Evolutionary conservation across 2,797 vertebrate species (phyloP).

Genomic region (Pachyuromys duprasi): DNA sequence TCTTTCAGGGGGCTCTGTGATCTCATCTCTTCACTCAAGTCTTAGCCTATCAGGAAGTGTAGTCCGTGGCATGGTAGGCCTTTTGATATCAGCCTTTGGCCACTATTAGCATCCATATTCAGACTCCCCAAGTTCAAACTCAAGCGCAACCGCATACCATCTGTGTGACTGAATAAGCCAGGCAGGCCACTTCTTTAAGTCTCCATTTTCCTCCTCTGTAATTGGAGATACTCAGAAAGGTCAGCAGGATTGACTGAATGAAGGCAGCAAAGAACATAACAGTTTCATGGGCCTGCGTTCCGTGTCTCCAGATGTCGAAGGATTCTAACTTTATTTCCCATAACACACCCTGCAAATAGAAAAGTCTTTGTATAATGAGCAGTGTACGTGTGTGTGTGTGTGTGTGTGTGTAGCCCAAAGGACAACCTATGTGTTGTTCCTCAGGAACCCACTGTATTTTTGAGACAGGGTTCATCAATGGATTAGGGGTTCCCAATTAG

Average conservation of each 20-base stretch:
- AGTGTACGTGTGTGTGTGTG: neutral
- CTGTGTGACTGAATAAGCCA: neutral
- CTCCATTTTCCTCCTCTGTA: constrained; percentile 6
- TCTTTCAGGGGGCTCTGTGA: neutral
- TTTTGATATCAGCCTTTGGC: neutral
- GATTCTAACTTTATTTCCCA: constrained; percentile 31
- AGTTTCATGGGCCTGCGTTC: neutral
- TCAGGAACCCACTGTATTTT: neutral
- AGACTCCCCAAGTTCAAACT: neutral
- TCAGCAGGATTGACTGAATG: neutral
- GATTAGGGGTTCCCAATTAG: neutral
- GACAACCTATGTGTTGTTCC: neutral
- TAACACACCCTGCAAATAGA: neutral
- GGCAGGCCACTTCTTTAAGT: neutral
- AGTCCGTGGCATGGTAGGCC: neutral
- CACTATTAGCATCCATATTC: neutral
- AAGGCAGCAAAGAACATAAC: neutral
- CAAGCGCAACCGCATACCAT: neutral
- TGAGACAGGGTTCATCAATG: neutral
- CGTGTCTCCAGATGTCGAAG: neutral
- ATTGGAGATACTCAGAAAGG: neutral
- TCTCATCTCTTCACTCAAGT: neutral
- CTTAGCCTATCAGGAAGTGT: neutral
- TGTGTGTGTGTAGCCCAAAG: neutral
- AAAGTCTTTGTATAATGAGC: neutral